Evolutionary conservation across 35 echinoderm and acorn worm genomes (phyloP).

Genomic region (Amphiura filiformis): DNA sequence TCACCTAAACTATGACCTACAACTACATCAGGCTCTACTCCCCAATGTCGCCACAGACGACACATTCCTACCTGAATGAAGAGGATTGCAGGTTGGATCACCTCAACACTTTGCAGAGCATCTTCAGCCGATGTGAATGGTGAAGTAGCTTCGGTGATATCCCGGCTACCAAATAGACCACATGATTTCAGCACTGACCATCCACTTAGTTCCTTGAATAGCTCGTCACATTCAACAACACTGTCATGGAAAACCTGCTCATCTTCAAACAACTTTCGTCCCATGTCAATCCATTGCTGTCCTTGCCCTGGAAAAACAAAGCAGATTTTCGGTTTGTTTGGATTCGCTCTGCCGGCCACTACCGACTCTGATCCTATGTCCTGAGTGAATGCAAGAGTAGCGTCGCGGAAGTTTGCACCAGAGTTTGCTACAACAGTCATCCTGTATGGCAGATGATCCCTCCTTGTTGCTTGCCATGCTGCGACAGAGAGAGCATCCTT

Average conservation of each 20-base stretch:
- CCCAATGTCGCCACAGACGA: slow-evolving; percentile 74
- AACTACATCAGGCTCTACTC: slow-evolving; percentile 70
- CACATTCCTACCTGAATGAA: slow-evolving; percentile 79
- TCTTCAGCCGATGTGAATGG: slow-evolving; percentile 11
- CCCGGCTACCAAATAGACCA: background rate
- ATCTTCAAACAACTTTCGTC: slow-evolving; percentile 68
- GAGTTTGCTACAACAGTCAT: slow-evolving; percentile 72
- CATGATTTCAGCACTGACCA: slow-evolving; percentile 71
- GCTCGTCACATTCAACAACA: slow-evolving; percentile 68
- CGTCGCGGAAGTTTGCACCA: background rate
- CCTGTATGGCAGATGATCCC: slow-evolving; percentile 67
- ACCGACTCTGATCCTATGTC: background rate
- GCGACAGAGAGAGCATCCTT: slow-evolving; percentile 63
- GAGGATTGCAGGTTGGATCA: slow-evolving; percentile 81
- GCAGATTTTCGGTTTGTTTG: slow-evolving; percentile 70
- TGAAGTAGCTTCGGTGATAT: background rate
- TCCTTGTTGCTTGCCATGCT: slow-evolving; percentile 66
- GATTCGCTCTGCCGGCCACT: slow-evolving; percentile 4
- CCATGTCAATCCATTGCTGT: slow-evolving; percentile 92
- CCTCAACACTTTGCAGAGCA: slow-evolving; percentile 52
- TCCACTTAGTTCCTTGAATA: slow-evolving; percentile 81
- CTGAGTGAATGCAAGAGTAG: background rate
- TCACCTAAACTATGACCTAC: slow-evolving; percentile 95
- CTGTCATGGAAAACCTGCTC: slow-evolving; percentile 62
- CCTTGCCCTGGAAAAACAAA: slow-evolving; percentile 96